A percentile compares a stretch with the other conserved stretches of the same genome.
phyloP scores from a whole-genome alignment of 2,113 vertebrate species.

The Brevimyrus niger region DNA sequence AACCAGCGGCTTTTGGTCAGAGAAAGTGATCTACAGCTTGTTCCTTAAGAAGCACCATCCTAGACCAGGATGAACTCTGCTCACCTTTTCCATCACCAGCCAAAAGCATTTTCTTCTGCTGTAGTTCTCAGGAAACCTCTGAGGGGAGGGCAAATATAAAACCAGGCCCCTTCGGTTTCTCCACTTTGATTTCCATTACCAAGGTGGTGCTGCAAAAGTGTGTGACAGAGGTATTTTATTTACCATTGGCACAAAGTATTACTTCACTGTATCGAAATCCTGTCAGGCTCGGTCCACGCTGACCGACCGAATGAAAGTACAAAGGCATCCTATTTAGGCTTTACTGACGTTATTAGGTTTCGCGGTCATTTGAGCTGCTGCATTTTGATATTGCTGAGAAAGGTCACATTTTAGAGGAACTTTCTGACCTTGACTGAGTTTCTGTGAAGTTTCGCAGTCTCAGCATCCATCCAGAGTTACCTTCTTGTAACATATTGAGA shows the following conservation, averaged over 20 bases:
- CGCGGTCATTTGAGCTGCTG: not conserved
- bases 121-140: not conserved
- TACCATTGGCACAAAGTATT: not conserved
- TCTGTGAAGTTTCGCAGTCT: not conserved
- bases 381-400: conserved; percentile 17
- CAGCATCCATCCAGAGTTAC: not conserved
- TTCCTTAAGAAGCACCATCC: not conserved
- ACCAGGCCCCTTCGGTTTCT: not conserved
- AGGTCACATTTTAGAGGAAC: conserved; percentile 3
- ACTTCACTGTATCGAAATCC: not conserved
- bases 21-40: not conserved
- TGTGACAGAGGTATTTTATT: not conserved
- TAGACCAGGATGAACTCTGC: not conserved
- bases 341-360: conserved; percentile 7
- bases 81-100: not conserved
- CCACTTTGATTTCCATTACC: not conserved
- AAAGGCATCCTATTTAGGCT: conserved; percentile 10
- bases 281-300: not conserved
- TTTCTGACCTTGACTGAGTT: not conserved
- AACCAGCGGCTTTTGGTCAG: not conserved
- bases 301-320: not conserved
- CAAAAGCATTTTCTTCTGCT: not conserved
- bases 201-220: not conserved
- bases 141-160: not conserved
- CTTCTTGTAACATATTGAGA: not conserved